Percentiles rank a stretch among this genome's conserved stretches.
Conservation (phyloP, 1,140 invertebrate species). For the Trichoplusia ni region DNA sequence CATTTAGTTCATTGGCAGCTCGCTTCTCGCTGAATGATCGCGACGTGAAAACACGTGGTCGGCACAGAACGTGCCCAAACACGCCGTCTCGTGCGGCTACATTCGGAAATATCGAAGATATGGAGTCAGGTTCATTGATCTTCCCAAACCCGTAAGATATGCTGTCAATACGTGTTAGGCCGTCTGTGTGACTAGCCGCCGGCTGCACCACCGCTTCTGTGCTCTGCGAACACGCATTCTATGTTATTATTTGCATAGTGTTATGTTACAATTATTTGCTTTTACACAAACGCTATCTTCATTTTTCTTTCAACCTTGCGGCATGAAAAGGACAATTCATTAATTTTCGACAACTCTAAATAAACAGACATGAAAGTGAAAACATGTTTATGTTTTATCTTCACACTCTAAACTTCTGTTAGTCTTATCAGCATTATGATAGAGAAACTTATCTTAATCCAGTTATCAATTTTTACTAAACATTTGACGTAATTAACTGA, state of each 20-base stretch:
- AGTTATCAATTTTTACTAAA: too few relatives aligned
- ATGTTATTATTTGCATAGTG: conserved; percentile 18
- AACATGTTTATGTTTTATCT: too few relatives aligned
- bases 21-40: conserved; percentile 57
- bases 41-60: conserved; percentile 64
- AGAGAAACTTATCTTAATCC: too few relatives aligned
- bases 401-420: too few relatives aligned
- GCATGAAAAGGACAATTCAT: too few relatives aligned
- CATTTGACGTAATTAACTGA: too few relatives aligned
- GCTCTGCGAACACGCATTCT: conserved; percentile 25
- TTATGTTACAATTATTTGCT: conserved; percentile 7
- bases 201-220: conserved; percentile 41
- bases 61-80: conserved; percentile 34
- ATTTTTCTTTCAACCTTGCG: too few relatives aligned
- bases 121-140: conserved; percentile 61
- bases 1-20: conserved; percentile 73
- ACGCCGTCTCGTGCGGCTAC: conserved; percentile 42
- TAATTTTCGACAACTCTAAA: too few relatives aligned
- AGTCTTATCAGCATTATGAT: too few relatives aligned
- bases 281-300: too few relatives aligned
- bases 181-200: conserved; percentile 49
- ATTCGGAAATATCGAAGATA: conserved; percentile 45
- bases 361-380: too few relatives aligned
- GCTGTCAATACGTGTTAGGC: conserved; percentile 37
- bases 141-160: conserved; percentile 67